Evolutionary conservation across 2,797 vertebrate species (phyloP).

Genomic region (Delichon dasypus): DNA sequence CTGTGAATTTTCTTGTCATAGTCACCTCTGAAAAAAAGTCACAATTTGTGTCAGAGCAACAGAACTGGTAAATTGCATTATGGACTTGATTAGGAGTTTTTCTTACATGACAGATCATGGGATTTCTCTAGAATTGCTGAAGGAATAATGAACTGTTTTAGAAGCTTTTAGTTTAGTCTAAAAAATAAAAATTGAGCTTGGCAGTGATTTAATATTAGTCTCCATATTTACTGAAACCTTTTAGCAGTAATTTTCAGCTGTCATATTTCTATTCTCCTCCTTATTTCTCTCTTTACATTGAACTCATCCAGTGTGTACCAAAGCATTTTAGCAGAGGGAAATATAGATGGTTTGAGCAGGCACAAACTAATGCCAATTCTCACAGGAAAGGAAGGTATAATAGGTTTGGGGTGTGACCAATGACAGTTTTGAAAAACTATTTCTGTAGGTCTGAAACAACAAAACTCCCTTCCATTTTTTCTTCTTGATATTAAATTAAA

Average conservation of each 20-base stretch:
- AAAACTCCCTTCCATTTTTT: fast-evolving
- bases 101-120: not conserved
- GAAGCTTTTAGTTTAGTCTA: not conserved
- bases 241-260: not conserved
- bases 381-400: not conserved
- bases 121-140: not conserved
- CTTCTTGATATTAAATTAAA: not conserved
- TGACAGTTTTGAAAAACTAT: not conserved
- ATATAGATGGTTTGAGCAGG: not conserved
- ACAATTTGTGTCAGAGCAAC: not conserved
- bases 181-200: not conserved
- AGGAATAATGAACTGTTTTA: not conserved
- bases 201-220: not conserved
- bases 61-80: not conserved
- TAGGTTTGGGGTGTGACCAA: not conserved
- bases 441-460: not conserved
- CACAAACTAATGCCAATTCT: not conserved
- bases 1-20: not conserved
- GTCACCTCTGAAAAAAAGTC: not conserved
- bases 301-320: not conserved
- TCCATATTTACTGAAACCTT: not conserved
- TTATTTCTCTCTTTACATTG: not conserved
- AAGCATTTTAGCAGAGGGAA: not conserved
- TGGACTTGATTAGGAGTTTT: not conserved
- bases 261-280: not conserved